Conservation (phyloP, 2,888 invertebrate species). For the Pandemis cinnamomeana region DNA sequence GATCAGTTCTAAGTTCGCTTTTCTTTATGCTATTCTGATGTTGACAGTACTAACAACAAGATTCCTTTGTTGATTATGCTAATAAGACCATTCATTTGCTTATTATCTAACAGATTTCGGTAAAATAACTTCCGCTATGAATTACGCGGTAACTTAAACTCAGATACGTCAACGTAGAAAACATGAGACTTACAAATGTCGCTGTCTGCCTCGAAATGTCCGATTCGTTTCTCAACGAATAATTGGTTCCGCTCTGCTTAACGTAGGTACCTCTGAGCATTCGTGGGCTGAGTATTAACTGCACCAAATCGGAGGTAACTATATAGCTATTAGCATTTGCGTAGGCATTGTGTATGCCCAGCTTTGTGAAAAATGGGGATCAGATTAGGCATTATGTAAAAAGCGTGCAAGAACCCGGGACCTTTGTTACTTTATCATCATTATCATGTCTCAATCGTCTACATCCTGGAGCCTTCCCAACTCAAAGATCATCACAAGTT, state of each 20-base stretch:
- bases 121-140: slow-evolving; percentile 33
- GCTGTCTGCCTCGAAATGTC: slow-evolving; percentile 26
- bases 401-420: not conserved
- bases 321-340: slow-evolving; percentile 15
- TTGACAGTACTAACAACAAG: slow-evolving; percentile 13
- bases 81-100: slow-evolving; percentile 34
- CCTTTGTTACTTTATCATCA: too few relatives aligned
- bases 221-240: slow-evolving; percentile 22
- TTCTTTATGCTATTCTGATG: not conserved
- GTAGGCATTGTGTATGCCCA: not conserved
- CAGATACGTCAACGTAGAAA: slow-evolving; percentile 12
- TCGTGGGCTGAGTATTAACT: slow-evolving; percentile 1
- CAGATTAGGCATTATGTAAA: not conserved
- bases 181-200: not conserved
- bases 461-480: too few relatives aligned
- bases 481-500: not conserved
- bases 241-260: slow-evolving; percentile 37
- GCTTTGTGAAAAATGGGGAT: not conserved
- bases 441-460: too few relatives aligned
- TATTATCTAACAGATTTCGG: slow-evolving; percentile 34
- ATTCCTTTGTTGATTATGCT: slow-evolving; percentile 35
- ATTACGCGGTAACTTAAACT: slow-evolving; percentile 12
- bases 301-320: slow-evolving; percentile 1
- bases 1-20: too few relatives aligned
- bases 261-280: not conserved